phyloP scores from a whole-genome alignment of 2,797 vertebrate species.

The Danio tinwini region DNA sequence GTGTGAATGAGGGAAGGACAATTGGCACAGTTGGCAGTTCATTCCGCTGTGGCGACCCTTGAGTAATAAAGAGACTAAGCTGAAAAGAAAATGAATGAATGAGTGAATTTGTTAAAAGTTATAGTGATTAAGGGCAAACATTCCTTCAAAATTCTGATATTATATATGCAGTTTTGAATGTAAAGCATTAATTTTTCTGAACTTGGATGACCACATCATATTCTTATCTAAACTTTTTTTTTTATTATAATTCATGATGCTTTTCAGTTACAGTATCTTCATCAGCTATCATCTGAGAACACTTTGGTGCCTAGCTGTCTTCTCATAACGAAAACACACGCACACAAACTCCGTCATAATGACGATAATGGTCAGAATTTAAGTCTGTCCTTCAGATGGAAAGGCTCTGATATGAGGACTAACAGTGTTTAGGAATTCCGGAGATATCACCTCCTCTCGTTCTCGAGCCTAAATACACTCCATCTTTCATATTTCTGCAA shows the following conservation, averaged over 20 bases:
- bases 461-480: background rate
- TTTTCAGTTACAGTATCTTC: background rate
- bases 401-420: constrained; percentile 8
- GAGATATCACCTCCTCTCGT: background rate
- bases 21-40: too few species aligned
- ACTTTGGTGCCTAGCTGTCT: background rate
- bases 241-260: background rate
- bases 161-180: background rate
- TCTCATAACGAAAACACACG: background rate
- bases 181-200: background rate
- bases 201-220: background rate
- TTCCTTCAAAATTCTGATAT: background rate
- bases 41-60: too few species aligned
- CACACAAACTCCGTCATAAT: background rate
- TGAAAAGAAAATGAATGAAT: too few species aligned
- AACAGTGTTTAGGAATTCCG: background rate
- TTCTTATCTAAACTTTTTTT: background rate
- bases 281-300: background rate
- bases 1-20: too few species aligned
- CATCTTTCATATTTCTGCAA: background rate
- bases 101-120: too few species aligned
- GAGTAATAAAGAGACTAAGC: too few species aligned
- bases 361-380: background rate
- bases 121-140: background rate
- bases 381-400: constrained; percentile 16